Evolutionary conservation across 2,888 invertebrate genomes (phyloP).

Genomic region (Crepidodera aurea): DNA sequence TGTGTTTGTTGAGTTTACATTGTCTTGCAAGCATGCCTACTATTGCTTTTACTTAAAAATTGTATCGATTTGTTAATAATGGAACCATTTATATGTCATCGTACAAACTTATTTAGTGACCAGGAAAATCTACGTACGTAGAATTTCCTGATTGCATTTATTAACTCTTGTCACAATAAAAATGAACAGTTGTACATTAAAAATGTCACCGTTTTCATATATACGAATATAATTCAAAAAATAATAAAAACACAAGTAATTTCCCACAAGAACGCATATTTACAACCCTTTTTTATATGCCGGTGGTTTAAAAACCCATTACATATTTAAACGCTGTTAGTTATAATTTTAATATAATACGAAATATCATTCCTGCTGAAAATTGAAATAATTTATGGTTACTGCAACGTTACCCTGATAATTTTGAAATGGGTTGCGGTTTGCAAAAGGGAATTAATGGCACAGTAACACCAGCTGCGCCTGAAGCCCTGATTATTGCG

Average conservation of each 20-base stretch:
- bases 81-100: no score
- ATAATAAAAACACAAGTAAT: neutral
- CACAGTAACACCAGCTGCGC: slow-evolving; percentile 24
- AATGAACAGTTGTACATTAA: no score
- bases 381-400: slow-evolving; percentile 27
- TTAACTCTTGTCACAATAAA: no score
- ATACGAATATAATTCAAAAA: neutral
- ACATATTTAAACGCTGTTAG: slow-evolving; percentile 16
- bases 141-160: no score
- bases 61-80: no score
- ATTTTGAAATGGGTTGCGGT: slow-evolving; percentile 29
- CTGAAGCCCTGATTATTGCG: slow-evolving; percentile 22
- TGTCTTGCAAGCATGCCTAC: no score
- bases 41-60: no score
- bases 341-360: slow-evolving; percentile 25
- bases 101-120: no score
- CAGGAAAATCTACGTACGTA: no score
- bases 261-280: neutral
- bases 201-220: neutral
- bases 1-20: no score
- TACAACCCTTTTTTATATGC: slow-evolving; percentile 4
- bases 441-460: slow-evolving; percentile 29
- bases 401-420: slow-evolving; percentile 24
- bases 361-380: slow-evolving; percentile 21
- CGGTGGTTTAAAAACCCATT: slow-evolving; percentile 19